Base-by-base conservation (phyloP, 2,888 invertebrate species). In the Andrena flavipes region DNA sequence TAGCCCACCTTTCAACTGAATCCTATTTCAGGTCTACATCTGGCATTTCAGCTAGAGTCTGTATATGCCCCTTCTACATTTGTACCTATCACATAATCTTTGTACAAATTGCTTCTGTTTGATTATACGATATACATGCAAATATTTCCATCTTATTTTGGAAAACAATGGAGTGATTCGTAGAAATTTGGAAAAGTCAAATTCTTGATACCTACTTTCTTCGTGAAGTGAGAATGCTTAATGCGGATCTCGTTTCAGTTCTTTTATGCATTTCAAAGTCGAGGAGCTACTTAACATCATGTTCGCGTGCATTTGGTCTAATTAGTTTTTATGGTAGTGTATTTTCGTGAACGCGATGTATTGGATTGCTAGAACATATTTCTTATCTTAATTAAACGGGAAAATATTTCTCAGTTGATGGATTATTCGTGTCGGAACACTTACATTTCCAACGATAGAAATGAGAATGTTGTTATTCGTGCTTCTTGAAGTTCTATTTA, bases 1-100 rank as follows among this genome's bases (percentile, higher is more conserved):
- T 85, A 87, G 87, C 73, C 82, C 81, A 60, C 78, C 83, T 87
- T 90, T 88, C 87, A 85, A 86, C 84, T 74, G 83, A 63, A 78
- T 54, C 72, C 59, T 30, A 42, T 82, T 76, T 67, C 62, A 54
- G 35, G 26, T 49, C 33, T 26, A 72, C 64, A 60, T 60, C 76
- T 73, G 51, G 29, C 48, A 13, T 42, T 29, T 13, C 29, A 30
- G 16, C 59, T 20, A 29, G 5, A 20, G 20, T n/a, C 59, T 51
- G 30, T 20, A 16, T n/a, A n/a, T 13, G 13, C n/a, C 23, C 26
- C n/a, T 30, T 13, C 64, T 35, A 23, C 5, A 4, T n/a, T 51
- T 51, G 51, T 20, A n/a, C n/a, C n/a, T n/a, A 20, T 20, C 51
- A 20, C 51, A 51, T 51, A 20, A 20, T 20, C n/a, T 51, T 20